Base-by-base conservation (phyloP, 2,113 vertebrate genomes). In the Phalacrocorax carbo region DNA sequence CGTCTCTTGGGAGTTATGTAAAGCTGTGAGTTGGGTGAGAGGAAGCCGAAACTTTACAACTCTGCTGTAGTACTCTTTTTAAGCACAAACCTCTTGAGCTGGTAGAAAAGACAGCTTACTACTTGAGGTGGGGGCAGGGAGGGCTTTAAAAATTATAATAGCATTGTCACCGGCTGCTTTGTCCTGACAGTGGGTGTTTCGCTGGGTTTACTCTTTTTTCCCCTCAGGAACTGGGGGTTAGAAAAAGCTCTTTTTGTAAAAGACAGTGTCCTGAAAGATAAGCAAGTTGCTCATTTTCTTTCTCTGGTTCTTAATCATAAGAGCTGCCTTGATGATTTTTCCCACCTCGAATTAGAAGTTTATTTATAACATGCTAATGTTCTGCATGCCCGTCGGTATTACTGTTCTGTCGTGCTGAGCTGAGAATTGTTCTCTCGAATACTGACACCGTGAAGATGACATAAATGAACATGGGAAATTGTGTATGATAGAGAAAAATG, bases 301-400 rank as follows among this genome's bases (percentile, higher is more conserved):
- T 86, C 70, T 85, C 48, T 87, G 29, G 32, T 42, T 91, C 77
- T 93, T 93, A 89, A 89, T 91, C 52, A 17, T 88, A 81, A 94
- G 66, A 88, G 32, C 84, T 91, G 84, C 78, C 88, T 87, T 82
- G 91, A 94, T 96, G 93, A 87, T 76, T 94, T 96, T 89, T 86
- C 86, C 89, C 91, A 95, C 86, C 86, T 97, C 81, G 82, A 65
- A 93, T 96, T 96, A 85, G 91, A 78, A 77, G 49, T 87, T 95
- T 96, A 95, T 97, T 95, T 96, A 95, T 97, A 96, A 94, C 81
- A 91, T 92, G 86, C 81, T 95, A 89, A 91, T 95, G 86, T 95
- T 93, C 83, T 95, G 15, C 36, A 27, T 94, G 88, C 86, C 88
- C 3, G 1, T 91, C 0, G 38, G 86, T 89, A 68, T 88, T 82